Evolutionary conservation across 2,797 vertebrate genomes (phyloP), one percentile per base, ranked within the genome.

Genomic region (Pelodytes ibericus): DNA sequence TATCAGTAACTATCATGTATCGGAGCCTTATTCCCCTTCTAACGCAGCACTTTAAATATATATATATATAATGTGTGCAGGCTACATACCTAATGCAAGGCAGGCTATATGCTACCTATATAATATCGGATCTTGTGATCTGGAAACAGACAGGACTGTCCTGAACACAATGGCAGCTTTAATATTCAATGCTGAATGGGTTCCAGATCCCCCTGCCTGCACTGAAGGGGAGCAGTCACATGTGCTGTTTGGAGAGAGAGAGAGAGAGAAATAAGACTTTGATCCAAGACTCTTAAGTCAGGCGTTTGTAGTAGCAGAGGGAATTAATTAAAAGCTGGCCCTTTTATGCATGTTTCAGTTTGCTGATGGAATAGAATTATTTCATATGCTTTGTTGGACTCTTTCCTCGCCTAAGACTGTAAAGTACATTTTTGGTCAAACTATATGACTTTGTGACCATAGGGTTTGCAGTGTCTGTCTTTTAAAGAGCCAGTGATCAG

Each of bases 261-360:
- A 30, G 39, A 51, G 27, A 31, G 51, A 44, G 3, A 18, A 31
- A 15, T 27, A 24, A 71, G 69, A 72, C 75, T 78, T 78, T 78
- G 75, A 78, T 78, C 75, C 69, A 67, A 22, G 24, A 66, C 62
- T 77, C 75, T 33, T 66, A 66, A 77, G 75, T 77, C 75, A 78
- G 75, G 51, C 62, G 20, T 61, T 72, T 78, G 70, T 71, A 65
- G 53, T 60, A 41, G 62, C 75, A 78, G 75, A 78, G 56, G 69
- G 75, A 78, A 78, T 66, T 72, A 67, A 78, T 78, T 78, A 78
- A 78, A 72, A 78, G 60, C 60, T 75, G 74, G 74, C 74, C 41
- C 44, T 69, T 31, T n/a, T 60, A 27, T 61, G 39, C 25, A 16
- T 24, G 15, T 67, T 72, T 60, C 39, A 29, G 39, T 41, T 72